Evolutionary conservation across 2,113 vertebrate genomes (phyloP).

Genomic region (Dromas ardeola): DNA sequence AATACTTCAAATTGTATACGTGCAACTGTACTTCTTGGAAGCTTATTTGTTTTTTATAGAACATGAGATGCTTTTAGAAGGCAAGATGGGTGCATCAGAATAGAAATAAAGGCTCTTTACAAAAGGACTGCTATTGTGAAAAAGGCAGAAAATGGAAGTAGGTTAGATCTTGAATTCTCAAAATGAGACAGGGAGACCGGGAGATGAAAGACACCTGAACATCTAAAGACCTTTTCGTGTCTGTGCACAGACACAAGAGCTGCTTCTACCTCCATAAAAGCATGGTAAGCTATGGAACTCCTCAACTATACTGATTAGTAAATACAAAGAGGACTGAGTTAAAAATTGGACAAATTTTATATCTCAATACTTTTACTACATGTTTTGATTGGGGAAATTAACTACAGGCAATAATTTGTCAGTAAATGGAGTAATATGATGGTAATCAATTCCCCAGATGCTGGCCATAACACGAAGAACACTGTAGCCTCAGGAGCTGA

Average conservation of each 20-base stretch:
- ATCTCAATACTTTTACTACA: neutral
- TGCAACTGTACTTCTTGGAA: neutral
- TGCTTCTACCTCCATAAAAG: neutral
- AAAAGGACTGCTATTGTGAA: neutral
- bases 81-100: neutral
- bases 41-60: neutral
- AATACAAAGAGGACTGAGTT: neutral
- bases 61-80: neutral
- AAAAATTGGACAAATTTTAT: neutral
- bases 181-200: neutral
- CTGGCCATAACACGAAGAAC: neutral
- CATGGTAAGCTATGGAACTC: neutral
- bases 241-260: neutral
- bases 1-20: rapidly evolving
- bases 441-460: rapidly evolving
- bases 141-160: neutral
- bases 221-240: neutral
- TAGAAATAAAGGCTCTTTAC: neutral
- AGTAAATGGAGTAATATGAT: neutral
- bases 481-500: neutral
- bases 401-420: neutral
- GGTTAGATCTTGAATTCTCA: neutral
- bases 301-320: neutral
- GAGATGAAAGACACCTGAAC: neutral
- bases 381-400: neutral